Conservation (phyloP, 2,797 vertebrate species). For the Sebastes steindachneri region DNA sequence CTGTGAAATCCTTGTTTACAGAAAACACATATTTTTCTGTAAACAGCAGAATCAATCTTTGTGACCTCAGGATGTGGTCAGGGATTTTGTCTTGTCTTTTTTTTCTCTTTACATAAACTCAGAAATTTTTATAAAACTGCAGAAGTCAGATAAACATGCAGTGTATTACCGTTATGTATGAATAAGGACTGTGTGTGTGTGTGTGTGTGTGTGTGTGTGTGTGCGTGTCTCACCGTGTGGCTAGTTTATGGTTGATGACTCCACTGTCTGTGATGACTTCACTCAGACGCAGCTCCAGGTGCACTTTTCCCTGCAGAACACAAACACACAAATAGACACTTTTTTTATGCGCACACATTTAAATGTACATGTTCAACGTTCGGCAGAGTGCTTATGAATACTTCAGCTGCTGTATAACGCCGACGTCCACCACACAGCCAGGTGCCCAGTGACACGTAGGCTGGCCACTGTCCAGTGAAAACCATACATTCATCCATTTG, state of each 20-base stretch:
- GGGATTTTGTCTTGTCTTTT: neutral
- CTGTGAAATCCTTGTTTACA: neutral
- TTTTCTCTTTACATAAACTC: neutral
- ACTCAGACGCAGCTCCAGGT: conserved; percentile 95
- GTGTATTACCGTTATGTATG: neutral
- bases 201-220: conserved; percentile 7
- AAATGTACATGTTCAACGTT: neutral
- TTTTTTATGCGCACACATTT: neutral
- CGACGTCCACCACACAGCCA: neutral
- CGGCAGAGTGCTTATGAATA: neutral
- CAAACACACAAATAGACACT: conserved; percentile 21
- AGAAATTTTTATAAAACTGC: no score
- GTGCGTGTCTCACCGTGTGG: conserved; percentile 88
- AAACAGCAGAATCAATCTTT: neutral
- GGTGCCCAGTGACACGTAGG: neutral
- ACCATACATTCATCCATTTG: neutral
- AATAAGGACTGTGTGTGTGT: neutral
- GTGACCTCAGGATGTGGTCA: neutral
- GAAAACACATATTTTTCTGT: neutral
- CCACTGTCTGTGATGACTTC: conserved; percentile 98
- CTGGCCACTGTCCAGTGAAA: neutral
- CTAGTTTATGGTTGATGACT: conserved; percentile 94
- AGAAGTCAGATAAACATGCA: neutral
- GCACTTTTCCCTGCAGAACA: conserved; percentile 92
- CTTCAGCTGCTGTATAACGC: neutral